Evolutionary conservation across 2,797 vertebrate genomes (phyloP).

Genomic region (Diglossa cyanea): DNA sequence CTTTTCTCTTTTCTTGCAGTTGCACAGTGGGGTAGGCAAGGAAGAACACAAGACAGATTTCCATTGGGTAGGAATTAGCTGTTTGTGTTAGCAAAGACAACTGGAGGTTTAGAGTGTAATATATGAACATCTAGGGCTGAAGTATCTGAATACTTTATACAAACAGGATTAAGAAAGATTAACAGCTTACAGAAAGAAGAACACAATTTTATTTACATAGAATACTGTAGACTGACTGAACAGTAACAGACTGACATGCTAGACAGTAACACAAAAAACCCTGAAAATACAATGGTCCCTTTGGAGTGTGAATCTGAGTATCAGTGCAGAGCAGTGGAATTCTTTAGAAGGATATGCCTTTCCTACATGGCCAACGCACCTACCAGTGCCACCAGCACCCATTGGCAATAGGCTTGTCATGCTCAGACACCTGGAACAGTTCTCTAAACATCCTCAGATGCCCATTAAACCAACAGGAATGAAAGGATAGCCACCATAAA

Average conservation of each 20-base stretch:
- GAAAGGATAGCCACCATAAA: neutral
- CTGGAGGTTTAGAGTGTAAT: neutral
- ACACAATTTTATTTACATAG: neutral
- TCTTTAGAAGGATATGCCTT: fast-evolving
- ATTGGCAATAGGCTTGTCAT: neutral
- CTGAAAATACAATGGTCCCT: fast-evolving
- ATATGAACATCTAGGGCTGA: neutral
- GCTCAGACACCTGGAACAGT: neutral
- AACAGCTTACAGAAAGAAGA: neutral
- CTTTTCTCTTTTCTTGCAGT: neutral
- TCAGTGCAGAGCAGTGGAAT: neutral
- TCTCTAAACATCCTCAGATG: neutral
- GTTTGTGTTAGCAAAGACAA: neutral
- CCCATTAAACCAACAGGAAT: neutral
- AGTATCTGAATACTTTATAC: neutral
- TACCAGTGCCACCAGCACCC: neutral
- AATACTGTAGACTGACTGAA: neutral
- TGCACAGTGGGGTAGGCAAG: neutral
- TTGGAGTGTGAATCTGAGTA: neutral
- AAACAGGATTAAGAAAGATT: neutral
- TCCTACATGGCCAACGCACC: neutral
- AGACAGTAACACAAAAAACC: neutral
- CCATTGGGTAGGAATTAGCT: neutral
- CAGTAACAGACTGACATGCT: neutral
- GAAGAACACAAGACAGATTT: neutral